phyloP scores from a whole-genome alignment of 37 sponge, comb jelly and placozoan genomes.

The Cliona cf. orientalis region DNA sequence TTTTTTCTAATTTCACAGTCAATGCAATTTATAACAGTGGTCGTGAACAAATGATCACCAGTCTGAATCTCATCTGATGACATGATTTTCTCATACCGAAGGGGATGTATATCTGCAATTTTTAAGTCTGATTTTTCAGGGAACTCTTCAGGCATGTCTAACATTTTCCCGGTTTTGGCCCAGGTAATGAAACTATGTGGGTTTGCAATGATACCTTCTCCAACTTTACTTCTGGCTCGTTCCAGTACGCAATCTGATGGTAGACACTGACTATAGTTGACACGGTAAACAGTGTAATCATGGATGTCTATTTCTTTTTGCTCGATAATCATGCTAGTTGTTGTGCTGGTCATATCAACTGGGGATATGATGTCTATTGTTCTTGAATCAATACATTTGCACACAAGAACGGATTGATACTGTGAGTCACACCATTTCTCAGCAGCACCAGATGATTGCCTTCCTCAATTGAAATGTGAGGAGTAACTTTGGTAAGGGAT shows the following conservation, averaged over 20 bases:
- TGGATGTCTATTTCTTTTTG: not conserved
- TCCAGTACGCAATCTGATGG: not conserved
- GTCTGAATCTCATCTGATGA: not conserved
- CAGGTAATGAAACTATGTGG: not conserved
- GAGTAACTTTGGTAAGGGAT: slow-evolving; percentile 5
- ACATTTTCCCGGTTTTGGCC: not conserved
- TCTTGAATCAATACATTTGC: not conserved
- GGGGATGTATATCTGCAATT: not conserved
- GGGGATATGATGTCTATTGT: no score
- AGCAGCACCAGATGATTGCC: slow-evolving; percentile 25
- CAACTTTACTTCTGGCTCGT: not conserved
- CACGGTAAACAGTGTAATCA: slow-evolving; percentile 1
- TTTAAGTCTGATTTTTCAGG: not conserved
- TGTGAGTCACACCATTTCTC: not conserved
- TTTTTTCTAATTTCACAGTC: no score
- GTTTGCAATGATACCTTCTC: not conserved
- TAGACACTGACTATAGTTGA: slow-evolving; percentile 2
- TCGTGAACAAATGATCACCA: slow-evolving; percentile 19
- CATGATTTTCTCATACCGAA: not conserved
- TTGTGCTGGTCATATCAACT: not conserved
- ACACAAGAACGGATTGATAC: slow-evolving; percentile 3
- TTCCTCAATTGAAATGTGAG: slow-evolving; percentile 7
- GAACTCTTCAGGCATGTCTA: not conserved
- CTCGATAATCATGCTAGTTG: no score
- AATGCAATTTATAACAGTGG: no score